Percentiles rank a stretch among this genome's conserved stretches.
Evolutionary conservation across 2,888 invertebrate species (phyloP).

Genomic region (Andrena praecox): DNA sequence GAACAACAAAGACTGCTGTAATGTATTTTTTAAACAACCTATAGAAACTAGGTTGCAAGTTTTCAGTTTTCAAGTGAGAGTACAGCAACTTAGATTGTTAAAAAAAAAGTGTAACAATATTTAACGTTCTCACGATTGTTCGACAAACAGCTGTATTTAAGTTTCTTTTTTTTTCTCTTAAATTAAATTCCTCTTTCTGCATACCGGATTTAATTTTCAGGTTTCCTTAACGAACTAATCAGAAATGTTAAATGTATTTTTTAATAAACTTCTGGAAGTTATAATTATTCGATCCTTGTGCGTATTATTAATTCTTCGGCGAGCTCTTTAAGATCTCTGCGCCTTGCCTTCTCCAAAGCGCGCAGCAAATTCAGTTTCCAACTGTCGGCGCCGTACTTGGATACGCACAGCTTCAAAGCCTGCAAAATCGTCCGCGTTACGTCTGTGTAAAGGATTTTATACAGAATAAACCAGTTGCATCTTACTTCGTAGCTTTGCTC

Average conservation of each 20-base stretch:
- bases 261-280: constrained; percentile 17
- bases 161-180: constrained; percentile 48
- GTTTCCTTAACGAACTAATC: constrained; percentile 4
- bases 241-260: constrained; percentile 4
- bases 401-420: constrained; percentile 77
- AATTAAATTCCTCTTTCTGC: constrained; percentile 33
- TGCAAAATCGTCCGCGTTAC: constrained; percentile 60
- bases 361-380: constrained; percentile 77
- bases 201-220: constrained; percentile 26
- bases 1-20: constrained; percentile 40
- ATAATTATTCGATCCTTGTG: background rate
- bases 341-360: constrained; percentile 77
- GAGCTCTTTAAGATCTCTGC: constrained; percentile 79
- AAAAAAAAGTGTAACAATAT: constrained; percentile 38
- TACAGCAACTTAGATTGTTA: constrained; percentile 63
- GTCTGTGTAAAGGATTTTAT: constrained; percentile 19
- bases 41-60: constrained; percentile 51
- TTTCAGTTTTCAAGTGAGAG: constrained; percentile 44
- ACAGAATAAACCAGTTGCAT: constrained; percentile 40
- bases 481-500: constrained; percentile 75
- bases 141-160: constrained; percentile 48
- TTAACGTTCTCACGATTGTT: constrained; percentile 48
- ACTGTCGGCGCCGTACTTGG: constrained; percentile 56
- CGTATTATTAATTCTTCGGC: constrained; percentile 55
- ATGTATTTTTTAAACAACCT: constrained; percentile 18